Evolutionary conservation across 2,797 vertebrate genomes (phyloP), one percentile per base, ranked within the genome.

Genomic region (Nannoperca obscura): DNA sequence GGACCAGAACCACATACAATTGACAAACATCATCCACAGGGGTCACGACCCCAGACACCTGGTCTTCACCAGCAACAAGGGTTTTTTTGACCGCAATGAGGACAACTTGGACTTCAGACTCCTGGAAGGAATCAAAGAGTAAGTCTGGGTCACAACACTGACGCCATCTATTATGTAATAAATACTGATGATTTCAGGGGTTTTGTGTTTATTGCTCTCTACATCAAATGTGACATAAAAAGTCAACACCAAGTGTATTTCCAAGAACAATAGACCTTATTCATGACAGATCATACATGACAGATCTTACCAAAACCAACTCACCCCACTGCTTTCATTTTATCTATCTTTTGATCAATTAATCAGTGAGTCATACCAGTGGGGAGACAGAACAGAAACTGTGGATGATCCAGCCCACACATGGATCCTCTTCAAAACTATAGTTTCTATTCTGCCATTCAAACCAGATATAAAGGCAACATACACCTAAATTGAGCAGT

Each of bases 91-190:
- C 88, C 96, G 97, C 86, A 97, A 96, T 0, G 97, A 98, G 89
- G 97, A 98, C 90, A 99, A 99, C 90, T 92, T 99, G 76, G 95
- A 99, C 92, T 98, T 98, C 93, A 96, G 95, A 91, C 94, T 99
- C 38, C 88, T 99, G 52, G 94, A 97, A 70, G 98, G 98, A 91
- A 98, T 99, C 84, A 95, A 95, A 87, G 98, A 99, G 98, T 99
- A 91, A 96, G 97, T 96, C 42, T 55, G 40, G 20, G 52, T 68
- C 3, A 34, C 5, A 34, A 20, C 15, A 24, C 1, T 61, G 19
- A 27, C 0, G 17, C 7, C 27, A 53, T 7, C 9, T 2, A 9
- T n/a, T 32, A 8, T 61, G 19, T 49, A 34, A 61, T 11, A 13
- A 27, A 30, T 8, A 20, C 3, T 19, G 14, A 52, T 50, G 2